phyloP scores from a whole-genome alignment of 2,113 vertebrate species.

The Ifrita kowaldi region DNA sequence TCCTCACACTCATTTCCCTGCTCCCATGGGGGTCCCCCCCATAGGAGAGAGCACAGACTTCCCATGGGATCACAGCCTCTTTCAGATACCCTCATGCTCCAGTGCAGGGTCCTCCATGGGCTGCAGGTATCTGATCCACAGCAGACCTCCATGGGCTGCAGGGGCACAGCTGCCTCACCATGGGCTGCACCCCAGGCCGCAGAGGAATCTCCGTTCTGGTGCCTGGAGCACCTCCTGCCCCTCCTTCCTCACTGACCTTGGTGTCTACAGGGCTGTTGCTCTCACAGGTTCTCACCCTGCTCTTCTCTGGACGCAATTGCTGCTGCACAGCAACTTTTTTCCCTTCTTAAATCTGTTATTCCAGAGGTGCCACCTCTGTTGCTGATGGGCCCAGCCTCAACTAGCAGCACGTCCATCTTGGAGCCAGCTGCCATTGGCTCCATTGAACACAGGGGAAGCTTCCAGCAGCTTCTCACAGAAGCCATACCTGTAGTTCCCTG shows the following conservation, averaged over 20 bases:
- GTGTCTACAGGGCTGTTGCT: background rate
- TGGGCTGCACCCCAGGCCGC: background rate
- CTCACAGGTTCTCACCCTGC: background rate
- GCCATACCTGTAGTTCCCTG: background rate
- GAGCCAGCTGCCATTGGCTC: background rate
- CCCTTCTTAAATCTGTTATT: background rate
- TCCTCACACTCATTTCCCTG: background rate
- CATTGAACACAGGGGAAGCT: background rate
- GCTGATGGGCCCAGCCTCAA: background rate
- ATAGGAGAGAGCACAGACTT: background rate
- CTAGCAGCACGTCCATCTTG: rapidly evolving
- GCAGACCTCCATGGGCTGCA: background rate
- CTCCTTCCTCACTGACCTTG: background rate
- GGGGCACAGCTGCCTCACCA: background rate
- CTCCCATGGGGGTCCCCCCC: background rate
- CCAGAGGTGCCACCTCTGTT: background rate
- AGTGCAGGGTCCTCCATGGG: rapidly evolving
- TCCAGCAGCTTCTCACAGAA: background rate
- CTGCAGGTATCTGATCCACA: background rate
- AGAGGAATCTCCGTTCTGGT: background rate
- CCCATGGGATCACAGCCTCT: background rate
- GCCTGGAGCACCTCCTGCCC: background rate
- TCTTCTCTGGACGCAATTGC: background rate
- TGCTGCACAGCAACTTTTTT: background rate
- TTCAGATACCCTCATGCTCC: background rate